Base-by-base conservation (phyloP, 35 echinoderm and acorn worm species). In the Holothuria glaberrima region DNA sequence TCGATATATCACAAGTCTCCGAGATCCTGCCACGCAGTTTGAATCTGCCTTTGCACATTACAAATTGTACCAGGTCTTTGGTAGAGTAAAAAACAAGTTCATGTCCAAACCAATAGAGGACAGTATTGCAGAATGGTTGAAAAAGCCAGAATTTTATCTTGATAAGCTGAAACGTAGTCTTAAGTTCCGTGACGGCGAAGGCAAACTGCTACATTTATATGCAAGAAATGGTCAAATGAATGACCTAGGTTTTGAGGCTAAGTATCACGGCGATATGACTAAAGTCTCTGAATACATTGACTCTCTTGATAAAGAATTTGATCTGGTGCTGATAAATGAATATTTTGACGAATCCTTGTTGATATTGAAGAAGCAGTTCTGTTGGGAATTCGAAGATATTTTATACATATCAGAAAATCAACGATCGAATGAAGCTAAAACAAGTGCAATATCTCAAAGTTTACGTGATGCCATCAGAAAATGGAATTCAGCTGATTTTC, bases 21-120 rank as follows among this genome's bases (percentile, higher is more conserved):
- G 97, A 32, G 93, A 99, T 12, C 97, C 97, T 36, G 91, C 52
- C 26, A 33, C 64, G 12, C 97, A 99, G 78, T 99, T 99, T 80
- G 93, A 95, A 75, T 99, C 97, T 17, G 95, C 95, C 5, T 94
- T 97, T 59, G 79, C 75, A 0, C 68, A 79, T 61, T 97, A 94
- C 81, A 59, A 91, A 34, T 86, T 94, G 18, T 58, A 82, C 12
- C 57, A 61, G 32, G 27, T 58, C 31, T 18, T 12, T 28, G 35
- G 10, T 10, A 54, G 12, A 54, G n/a, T 69, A 52, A 67, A 81
- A 82, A 5, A 9, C 1, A 54, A 54, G 0, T 17, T 54, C 1
- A 54, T 17, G 3, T 54, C 50, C 50, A 54, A 17, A 9, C 50
- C 50, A 14, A 57, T 63, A 32, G 77, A 67, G 9, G 48, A 54